Percentiles rank a stretch among this genome's conserved stretches.
Evolutionary conservation across 2,113 vertebrate species (phyloP).

Genomic region (Grammatotria lemairii): DNA sequence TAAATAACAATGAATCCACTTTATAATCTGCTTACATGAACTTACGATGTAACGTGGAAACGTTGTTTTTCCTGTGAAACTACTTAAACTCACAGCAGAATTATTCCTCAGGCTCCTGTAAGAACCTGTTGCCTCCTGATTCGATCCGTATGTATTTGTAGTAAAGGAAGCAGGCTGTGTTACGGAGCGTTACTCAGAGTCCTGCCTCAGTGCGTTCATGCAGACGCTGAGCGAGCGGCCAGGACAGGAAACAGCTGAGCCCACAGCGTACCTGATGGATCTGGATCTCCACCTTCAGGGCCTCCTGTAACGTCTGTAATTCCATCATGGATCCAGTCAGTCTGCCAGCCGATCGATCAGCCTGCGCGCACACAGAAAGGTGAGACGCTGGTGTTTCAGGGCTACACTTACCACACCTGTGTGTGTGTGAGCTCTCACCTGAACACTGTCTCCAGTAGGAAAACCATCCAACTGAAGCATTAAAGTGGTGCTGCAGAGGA

Average conservation of each 20-base stretch:
- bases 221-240: background rate
- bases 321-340: constrained; percentile 88
- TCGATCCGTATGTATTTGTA: rapidly evolving
- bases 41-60: background rate
- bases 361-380: constrained; percentile 36
- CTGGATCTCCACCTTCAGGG: constrained; percentile 99
- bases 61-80: background rate
- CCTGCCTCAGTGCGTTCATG: background rate
- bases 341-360: constrained; percentile 70
- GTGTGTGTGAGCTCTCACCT: constrained; percentile 34
- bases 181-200: background rate
- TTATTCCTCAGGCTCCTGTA: background rate
- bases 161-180: background rate
- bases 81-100: background rate
- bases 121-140: background rate
- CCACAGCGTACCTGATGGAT: constrained; percentile 83
- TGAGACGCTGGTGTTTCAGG: background rate
- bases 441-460: constrained; percentile 69
- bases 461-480: constrained; percentile 73
- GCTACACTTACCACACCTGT: background rate
- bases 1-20: background rate
- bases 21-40: background rate
- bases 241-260: background rate
- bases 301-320: constrained; percentile 97
- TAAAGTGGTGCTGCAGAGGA: constrained; percentile 57